A percentile compares a stretch with the other conserved stretches of the same genome.
Conservation (phyloP, 2,888 invertebrate species). For the Drosophila rellima region DNA sequence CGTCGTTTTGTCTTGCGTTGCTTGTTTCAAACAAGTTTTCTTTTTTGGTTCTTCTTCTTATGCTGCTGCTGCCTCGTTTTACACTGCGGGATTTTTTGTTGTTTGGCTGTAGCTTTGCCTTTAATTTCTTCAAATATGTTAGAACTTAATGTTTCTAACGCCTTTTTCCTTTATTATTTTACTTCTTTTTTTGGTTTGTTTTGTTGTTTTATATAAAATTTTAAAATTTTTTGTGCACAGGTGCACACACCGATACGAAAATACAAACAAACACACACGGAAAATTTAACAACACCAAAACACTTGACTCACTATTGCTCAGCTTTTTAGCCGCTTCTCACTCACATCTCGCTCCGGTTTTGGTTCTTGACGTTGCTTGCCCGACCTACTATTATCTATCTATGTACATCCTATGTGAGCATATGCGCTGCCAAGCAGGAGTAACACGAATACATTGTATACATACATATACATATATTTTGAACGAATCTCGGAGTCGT, state of each 20-base stretch:
- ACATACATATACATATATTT: slow-evolving; percentile 10
- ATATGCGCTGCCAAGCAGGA: slow-evolving; percentile 31
- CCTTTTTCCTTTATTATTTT: slow-evolving; percentile 11
- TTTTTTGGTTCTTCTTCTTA: slow-evolving; percentile 68
- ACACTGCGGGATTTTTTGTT: slow-evolving; percentile 56
- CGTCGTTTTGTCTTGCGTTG: slow-evolving; percentile 45
- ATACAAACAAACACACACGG: slow-evolving; percentile 53
- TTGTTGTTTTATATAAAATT: background rate
- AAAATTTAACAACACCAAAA: slow-evolving; percentile 54
- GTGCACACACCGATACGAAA: slow-evolving; percentile 19
- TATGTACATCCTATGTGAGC: slow-evolving; percentile 54
- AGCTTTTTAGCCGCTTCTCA: slow-evolving; percentile 62
- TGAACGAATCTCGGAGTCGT: slow-evolving; percentile 37
- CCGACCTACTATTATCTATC: slow-evolving; percentile 63
- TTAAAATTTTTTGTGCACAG: slow-evolving; percentile 20
- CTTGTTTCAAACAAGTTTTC: slow-evolving; percentile 78
- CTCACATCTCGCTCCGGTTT: slow-evolving; percentile 54
- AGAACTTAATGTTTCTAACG: slow-evolving; percentile 16
- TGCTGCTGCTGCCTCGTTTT: slow-evolving; percentile 58
- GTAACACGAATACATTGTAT: slow-evolving; percentile 42
- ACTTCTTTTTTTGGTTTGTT: slow-evolving; percentile 3
- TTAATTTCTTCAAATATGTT: slow-evolving; percentile 33
- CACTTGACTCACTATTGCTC: slow-evolving; percentile 65
- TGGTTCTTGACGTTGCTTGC: slow-evolving; percentile 56
- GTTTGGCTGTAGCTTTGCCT: slow-evolving; percentile 25